phyloP scores from a whole-genome alignment of 2,113 vertebrate genomes.

The Gnathonemus echidnorhynchus region DNA sequence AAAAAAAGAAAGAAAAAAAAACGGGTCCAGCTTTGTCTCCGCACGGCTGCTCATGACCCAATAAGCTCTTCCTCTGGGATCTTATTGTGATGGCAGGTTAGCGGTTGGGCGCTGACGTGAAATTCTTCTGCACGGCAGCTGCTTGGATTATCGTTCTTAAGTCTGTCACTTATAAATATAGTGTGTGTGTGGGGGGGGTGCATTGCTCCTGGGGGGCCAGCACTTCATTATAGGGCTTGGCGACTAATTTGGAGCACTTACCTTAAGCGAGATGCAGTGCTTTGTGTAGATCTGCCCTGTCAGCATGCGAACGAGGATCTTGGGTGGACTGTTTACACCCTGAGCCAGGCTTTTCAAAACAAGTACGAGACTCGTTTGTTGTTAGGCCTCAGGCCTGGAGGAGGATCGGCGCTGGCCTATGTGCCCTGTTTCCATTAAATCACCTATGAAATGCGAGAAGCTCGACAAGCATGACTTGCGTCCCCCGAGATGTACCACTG shows the following conservation, averaged over 20 bases:
- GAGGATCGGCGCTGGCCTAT: background rate
- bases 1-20: constrained; percentile 7
- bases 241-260: background rate
- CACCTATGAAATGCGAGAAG: background rate
- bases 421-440: background rate
- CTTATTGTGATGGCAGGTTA: constrained; percentile 56
- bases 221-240: background rate
- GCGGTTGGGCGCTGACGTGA: constrained; percentile 49
- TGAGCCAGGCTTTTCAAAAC: background rate
- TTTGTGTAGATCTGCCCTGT: background rate
- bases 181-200: background rate
- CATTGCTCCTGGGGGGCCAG: background rate
- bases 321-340: background rate
- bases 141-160: constrained; percentile 32
- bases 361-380: background rate
- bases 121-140: constrained; percentile 58
- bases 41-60: constrained; percentile 49
- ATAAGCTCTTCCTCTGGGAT: constrained; percentile 57
- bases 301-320: background rate
- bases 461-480: background rate
- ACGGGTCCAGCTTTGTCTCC: constrained; percentile 41
- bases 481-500: background rate
- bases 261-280: background rate
- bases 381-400: background rate
- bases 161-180: background rate